Evolutionary conservation across 2,797 vertebrate genomes (phyloP).

Genomic region (Discoglossus pictus): DNA sequence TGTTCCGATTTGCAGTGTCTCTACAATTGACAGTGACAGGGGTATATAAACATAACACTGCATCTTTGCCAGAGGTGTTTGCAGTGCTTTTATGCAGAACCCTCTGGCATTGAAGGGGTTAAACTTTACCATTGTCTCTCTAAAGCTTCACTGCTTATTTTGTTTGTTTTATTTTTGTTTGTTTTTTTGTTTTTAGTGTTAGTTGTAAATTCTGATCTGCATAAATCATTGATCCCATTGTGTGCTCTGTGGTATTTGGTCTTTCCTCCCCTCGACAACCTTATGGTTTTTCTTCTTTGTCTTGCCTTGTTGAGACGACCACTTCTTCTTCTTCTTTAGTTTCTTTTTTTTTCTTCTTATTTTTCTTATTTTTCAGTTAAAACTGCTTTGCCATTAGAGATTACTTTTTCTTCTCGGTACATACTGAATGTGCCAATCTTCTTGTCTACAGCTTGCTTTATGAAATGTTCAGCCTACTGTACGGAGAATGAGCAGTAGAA

Average conservation of each 20-base stretch:
- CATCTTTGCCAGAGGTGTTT: slow-evolving; percentile 9
- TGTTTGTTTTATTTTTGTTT: no score
- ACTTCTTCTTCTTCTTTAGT: neutral
- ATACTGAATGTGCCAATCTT: neutral
- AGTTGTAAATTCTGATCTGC: slow-evolving; percentile 25
- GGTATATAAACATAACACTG: neutral
- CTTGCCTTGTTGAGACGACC: no score
- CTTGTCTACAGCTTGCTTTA: slow-evolving; percentile 13
- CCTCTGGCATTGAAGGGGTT: slow-evolving; percentile 30
- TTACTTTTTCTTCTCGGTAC: slow-evolving; percentile 20
- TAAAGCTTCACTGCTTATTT: slow-evolving; percentile 21
- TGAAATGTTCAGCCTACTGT: slow-evolving; percentile 2
- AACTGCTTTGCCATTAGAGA: slow-evolving; percentile 30
- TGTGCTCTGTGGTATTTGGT: slow-evolving; percentile 30
- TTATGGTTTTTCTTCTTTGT: neutral
- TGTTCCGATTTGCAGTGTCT: slow-evolving; percentile 23
- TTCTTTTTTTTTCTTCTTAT: neutral
- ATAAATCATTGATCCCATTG: slow-evolving; percentile 10
- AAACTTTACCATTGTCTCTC: slow-evolving; percentile 38
- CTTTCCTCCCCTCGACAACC: neutral
- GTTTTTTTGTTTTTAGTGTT: slow-evolving; percentile 10
- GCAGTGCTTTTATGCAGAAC: neutral
- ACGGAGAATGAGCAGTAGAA: neutral
- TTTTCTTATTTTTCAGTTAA: slow-evolving; percentile 24
- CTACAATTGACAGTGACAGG: neutral